Evolutionary conservation across 1,140 invertebrate species (phyloP).

Genomic region (Brachionus sp.): DNA sequence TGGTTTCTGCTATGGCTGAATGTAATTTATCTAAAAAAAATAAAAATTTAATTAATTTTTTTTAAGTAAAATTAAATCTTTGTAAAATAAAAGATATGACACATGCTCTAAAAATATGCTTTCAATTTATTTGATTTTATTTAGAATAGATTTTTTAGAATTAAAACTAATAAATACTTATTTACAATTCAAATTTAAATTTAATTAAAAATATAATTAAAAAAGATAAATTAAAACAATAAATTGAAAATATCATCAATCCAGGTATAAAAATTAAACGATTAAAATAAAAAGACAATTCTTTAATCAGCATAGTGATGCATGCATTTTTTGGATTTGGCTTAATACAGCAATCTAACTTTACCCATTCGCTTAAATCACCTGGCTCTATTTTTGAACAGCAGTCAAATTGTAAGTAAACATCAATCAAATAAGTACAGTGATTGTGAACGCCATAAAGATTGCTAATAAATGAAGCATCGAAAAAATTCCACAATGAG

Average conservation of each 20-base stretch:
- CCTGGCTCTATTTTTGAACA: background rate
- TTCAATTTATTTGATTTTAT: too few relatives aligned
- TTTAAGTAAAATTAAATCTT: too few relatives aligned
- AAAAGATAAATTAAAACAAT: background rate
- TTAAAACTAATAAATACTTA: background rate
- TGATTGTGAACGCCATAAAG: background rate
- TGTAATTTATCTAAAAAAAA: too few relatives aligned
- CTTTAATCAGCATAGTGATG: background rate
- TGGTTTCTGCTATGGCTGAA: too few relatives aligned
- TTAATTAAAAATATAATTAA: background rate
- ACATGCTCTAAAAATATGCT: too few relatives aligned
- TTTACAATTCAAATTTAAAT: background rate
- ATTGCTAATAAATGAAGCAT: background rate
- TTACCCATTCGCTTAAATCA: background rate
- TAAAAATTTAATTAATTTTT: too few relatives aligned
- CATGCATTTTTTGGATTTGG: background rate
- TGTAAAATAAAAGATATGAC: too few relatives aligned
- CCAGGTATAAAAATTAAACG: background rate
- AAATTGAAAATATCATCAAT: background rate
- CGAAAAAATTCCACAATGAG: background rate
- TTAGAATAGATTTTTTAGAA: too few relatives aligned
- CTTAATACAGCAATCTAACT: background rate
- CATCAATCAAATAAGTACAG: background rate
- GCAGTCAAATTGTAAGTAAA: background rate
- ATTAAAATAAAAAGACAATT: background rate